Percentiles rank a stretch among this genome's conserved stretches.
These are phyloP conservation scores for Trematomus bernacchii DNA, from an alignment of 2,797 vertebrate genomes.

Conservation along the genomic window DNA sequence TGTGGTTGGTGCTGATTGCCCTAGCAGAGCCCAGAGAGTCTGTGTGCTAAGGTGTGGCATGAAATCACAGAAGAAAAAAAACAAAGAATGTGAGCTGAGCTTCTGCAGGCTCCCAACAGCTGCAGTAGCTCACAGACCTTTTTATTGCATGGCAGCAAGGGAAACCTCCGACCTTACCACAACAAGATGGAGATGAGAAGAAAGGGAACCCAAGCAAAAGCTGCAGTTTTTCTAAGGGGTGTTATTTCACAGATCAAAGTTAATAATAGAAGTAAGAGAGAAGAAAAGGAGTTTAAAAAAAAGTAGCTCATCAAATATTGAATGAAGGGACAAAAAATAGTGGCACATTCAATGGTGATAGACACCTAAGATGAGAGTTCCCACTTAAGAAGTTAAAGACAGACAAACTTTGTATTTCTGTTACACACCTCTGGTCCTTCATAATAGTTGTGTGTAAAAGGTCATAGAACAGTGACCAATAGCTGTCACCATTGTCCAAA, in stretches of 20 bases:
- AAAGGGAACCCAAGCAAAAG: slow-evolving; percentile 47
- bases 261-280: slow-evolving; percentile 40
- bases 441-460: neutral
- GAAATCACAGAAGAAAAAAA: slow-evolving; percentile 70
- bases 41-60: slow-evolving; percentile 80
- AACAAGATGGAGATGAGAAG: slow-evolving; percentile 60
- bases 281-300: neutral
- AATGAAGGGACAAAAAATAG: slow-evolving; percentile 3
- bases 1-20: slow-evolving; percentile 79
- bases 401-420: neutral
- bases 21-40: slow-evolving; percentile 77
- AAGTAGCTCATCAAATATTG: neutral
- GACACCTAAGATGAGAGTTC: neutral
- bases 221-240: slow-evolving; percentile 5
- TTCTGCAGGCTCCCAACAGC: slow-evolving; percentile 73
- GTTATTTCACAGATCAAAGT: slow-evolving; percentile 16
- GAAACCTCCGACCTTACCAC: slow-evolving; percentile 61
- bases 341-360: neutral
- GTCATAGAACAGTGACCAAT: neutral
- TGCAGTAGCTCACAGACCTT: slow-evolving; percentile 68
- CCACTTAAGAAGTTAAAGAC: neutral
- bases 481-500: neutral
- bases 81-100: slow-evolving; percentile 69
- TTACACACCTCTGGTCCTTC: neutral
- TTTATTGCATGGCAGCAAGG: slow-evolving; percentile 65